Percentiles rank a stretch among this genome's conserved stretches.
Evolutionary conservation across 1,140 invertebrate species (phyloP).

Genomic region (Helicoverpa zea): DNA sequence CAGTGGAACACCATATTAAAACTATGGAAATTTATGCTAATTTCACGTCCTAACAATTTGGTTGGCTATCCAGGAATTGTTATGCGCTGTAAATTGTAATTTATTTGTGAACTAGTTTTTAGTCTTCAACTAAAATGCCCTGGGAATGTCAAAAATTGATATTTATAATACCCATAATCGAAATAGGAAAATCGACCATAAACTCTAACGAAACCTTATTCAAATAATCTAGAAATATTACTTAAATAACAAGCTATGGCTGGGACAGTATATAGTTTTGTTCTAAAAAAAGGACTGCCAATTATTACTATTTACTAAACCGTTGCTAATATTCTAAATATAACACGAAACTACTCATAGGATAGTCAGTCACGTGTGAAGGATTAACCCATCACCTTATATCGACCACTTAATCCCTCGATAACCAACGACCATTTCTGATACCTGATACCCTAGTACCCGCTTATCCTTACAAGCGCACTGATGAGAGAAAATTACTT

Average conservation of each 20-base stretch:
- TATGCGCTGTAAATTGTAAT: slow-evolving; percentile 31
- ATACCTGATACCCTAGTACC: too few relatives aligned
- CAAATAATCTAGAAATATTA: too few relatives aligned
- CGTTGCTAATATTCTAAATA: not conserved
- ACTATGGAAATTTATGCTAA: slow-evolving; percentile 34
- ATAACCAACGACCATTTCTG: slow-evolving; percentile 1
- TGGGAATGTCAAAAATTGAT: too few relatives aligned
- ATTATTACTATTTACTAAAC: not conserved
- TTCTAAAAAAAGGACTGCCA: too few relatives aligned
- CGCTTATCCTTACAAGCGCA: not conserved
- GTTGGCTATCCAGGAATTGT: not conserved
- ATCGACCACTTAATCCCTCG: slow-evolving; percentile 16
- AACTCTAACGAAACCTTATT: too few relatives aligned
- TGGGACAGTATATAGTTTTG: too few relatives aligned
- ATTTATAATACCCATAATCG: too few relatives aligned
- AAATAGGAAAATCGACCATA: too few relatives aligned
- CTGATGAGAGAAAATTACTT: not conserved
- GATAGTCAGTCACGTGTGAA: not conserved
- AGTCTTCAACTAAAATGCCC: not conserved
- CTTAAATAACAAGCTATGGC: too few relatives aligned
- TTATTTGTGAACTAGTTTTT: not conserved
- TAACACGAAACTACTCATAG: not conserved
- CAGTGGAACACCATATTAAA: slow-evolving; percentile 9
- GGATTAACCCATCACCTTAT: slow-evolving; percentile 21
- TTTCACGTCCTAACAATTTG: slow-evolving; percentile 13